Evolutionary conservation across 1,140 invertebrate genomes (phyloP), one percentile per base, ranked within the genome.

Genomic region (Aphelinus atriplicis): DNA sequence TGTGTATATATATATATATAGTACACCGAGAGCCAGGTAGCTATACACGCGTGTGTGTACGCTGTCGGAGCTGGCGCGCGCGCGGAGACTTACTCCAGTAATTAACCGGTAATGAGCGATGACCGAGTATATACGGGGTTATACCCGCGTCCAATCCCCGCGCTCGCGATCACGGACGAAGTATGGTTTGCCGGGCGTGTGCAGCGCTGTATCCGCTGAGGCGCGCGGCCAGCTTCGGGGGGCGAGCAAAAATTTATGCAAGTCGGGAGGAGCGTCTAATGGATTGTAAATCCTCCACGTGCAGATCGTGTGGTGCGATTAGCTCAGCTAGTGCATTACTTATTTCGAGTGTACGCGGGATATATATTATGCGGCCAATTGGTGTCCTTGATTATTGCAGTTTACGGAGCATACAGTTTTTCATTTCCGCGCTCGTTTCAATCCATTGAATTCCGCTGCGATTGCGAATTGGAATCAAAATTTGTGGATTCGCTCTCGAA

Each of bases 51-150:
- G 26, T 26, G 26, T 26, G 26, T 26, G 26, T 26, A 26, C 26
- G 26, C 26, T 26, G 26, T 26, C 51, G 9, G 4, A 53, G 51
- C 51, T 53, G 51, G 51, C 51, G 51, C 72, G 68, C 65, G 67
- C 73, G 51, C 60, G 73, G 69, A 81, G 75, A 81, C 77, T 79
- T 76, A 78, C 71, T 80, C 73, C 62, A 73, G 77, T 81, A 81
- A 81, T 81, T 81, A 81, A 81, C 72, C 71, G 76, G 78, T 81
- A 81, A 81, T 81, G 78, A 81, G 78, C 68, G 76, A 81, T 79
- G 76, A 80, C 74, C 75, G 66, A 61, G 62, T 58, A 64, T 64
- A 10, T 48, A 64, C 68, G 67, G 57, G 69, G 70, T 66, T 78
- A 70, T 57, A 77, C 71, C 46, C 58, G 26, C 26, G 26, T 26